Conservation (phyloP, 2,888 invertebrate genomes). For the Orchesella flavescens region DNA sequence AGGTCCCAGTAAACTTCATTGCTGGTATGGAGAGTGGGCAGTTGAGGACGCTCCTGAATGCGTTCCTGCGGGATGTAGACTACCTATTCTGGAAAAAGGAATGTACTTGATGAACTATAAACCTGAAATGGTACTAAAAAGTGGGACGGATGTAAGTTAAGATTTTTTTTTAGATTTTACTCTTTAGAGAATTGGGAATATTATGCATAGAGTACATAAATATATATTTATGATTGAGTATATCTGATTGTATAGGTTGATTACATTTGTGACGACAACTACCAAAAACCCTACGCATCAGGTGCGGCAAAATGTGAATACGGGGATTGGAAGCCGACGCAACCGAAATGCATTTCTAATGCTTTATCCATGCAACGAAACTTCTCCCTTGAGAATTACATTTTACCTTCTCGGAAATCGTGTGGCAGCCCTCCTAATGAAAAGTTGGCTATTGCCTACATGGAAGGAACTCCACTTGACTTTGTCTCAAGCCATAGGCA, state of each 20-base stretch:
- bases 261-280: conserved; percentile 69
- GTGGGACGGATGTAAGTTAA: conserved; percentile 81
- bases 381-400: conserved; percentile 33
- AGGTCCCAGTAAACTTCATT: conserved; percentile 83
- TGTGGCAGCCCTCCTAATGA: conserved; percentile 84
- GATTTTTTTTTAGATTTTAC: too few species aligned
- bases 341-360: conserved; percentile 79
- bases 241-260: conserved; percentile 63
- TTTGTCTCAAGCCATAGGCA: conserved; percentile 77
- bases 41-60: conserved; percentile 84
- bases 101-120: conserved; percentile 86
- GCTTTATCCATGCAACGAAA: conserved; percentile 30
- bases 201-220: too few species aligned
- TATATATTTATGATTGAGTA: too few species aligned
- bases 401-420: conserved; percentile 70
- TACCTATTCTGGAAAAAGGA: conserved; percentile 81
- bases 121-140: conserved; percentile 85
- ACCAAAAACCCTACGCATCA: conserved; percentile 62
- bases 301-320: conserved; percentile 79
- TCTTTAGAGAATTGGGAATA: too few species aligned
- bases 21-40: conserved; percentile 89
- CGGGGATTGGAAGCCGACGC: conserved; percentile 86
- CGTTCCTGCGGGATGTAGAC: conserved; percentile 82
- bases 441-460: conserved; percentile 82
- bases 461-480: conserved; percentile 81